Conservation (phyloP, 2,888 invertebrate species). For the Epsilonema sp. region DNA sequence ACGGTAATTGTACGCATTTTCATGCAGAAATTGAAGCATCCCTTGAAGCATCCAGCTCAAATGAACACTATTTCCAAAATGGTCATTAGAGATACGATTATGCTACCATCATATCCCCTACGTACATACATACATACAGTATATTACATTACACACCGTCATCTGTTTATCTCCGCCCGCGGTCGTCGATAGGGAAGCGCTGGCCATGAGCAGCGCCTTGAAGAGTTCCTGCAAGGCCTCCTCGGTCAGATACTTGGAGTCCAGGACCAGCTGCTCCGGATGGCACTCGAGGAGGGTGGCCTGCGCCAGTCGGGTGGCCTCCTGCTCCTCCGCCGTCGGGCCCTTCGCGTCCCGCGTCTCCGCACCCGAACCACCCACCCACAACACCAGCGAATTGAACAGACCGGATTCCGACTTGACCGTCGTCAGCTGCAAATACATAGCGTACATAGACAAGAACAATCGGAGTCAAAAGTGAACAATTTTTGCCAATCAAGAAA, state of each 20-base stretch:
- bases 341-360: slow-evolving; percentile 60
- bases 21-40: no score
- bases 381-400: not conserved
- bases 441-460: no score
- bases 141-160: no score
- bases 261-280: slow-evolving; percentile 67
- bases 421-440: no score
- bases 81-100: not conserved
- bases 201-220: slow-evolving; percentile 41
- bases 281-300: slow-evolving; percentile 75
- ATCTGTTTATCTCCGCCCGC: slow-evolving; percentile 1
- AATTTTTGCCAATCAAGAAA: no score
- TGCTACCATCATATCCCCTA: not conserved
- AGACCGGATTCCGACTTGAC: not conserved
- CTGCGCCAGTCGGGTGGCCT: slow-evolving; percentile 55
- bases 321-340: slow-evolving; percentile 60
- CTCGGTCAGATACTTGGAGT: slow-evolving; percentile 77
- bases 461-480: no score
- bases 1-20: no score
- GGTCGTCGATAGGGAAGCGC: not conserved
- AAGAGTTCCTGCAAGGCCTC: slow-evolving; percentile 50
- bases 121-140: no score
- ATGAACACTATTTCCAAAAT: no score
- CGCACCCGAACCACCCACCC: slow-evolving; percentile 37
- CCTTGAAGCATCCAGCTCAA: no score